These are phyloP conservation scores for Drosophila peninsularis DNA, from an alignment of 2,888 invertebrate genomes.

Conservation along the genomic window DNA sequence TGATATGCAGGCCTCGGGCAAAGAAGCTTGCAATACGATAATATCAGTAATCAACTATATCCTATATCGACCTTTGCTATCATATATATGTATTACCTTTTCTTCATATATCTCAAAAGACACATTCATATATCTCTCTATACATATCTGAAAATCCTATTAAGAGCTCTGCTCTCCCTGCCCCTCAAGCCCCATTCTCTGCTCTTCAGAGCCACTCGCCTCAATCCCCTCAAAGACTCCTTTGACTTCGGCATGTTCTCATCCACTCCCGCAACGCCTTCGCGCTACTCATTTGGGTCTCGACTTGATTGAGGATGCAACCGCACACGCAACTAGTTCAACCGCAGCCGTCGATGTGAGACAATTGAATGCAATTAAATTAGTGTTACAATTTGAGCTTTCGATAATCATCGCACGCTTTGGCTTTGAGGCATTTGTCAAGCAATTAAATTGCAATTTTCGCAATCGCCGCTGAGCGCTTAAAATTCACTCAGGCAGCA, in stretches of 20 bases:
- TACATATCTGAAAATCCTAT: too few species aligned
- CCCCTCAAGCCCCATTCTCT: neutral
- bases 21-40: too few species aligned
- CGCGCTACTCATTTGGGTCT: neutral
- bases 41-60: neutral
- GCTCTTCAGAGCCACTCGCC: neutral
- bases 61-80: too few species aligned
- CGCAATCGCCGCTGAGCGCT: slow-evolving; percentile 61
- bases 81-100: too few species aligned
- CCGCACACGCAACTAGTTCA: neutral
- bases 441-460: slow-evolving; percentile 69
- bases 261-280: neutral
- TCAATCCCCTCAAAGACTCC: too few species aligned
- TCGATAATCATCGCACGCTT: slow-evolving; percentile 5
- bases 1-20: neutral
- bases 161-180: too few species aligned
- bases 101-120: too few species aligned
- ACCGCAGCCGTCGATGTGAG: slow-evolving; percentile 7
- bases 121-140: too few species aligned
- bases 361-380: slow-evolving; percentile 47
- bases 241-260: neutral
- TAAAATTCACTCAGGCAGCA: slow-evolving; percentile 59
- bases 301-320: slow-evolving; percentile 4
- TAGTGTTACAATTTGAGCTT: slow-evolving; percentile 19
- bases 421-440: slow-evolving; percentile 41